Base-by-base conservation (phyloP, 2,113 vertebrate species). In the Thomomys bottae region DNA sequence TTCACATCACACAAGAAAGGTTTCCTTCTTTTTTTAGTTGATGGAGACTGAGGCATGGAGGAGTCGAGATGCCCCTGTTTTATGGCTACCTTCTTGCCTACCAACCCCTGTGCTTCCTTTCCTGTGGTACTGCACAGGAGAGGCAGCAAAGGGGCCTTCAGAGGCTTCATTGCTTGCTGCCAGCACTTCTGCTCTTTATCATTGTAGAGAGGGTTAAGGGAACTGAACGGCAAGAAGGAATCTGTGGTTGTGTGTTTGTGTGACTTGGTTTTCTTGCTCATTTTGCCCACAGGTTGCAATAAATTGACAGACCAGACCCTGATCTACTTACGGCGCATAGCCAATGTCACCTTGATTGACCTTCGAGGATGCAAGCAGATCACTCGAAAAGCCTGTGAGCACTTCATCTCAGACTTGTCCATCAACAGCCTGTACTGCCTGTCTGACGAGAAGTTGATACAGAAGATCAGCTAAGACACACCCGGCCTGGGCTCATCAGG, bases 381-480 rank as follows among this genome's bases (percentile, higher is more conserved):
- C 93, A 98, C 99, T 81, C 98, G 99, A 82, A 98, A 98, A 97
- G 99, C 99, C 94, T 99, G 99, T 9, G 99, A 99, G 98, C 98
- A 98, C 95, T 99, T 99, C 97, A 99, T 99, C 98, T 99, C 99
- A 30, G 99, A 99, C 98, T 98, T 99, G 97, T 99, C 99, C 24
- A 98, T 99, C 97, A 99, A 98, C 97, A 98, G 98, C 93, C 99
- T 99, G 97, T 99, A 99, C 98, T 99, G 99, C 98, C 98, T 99
- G 94, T 99, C 99, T 8, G 99, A 99, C n/a, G 99, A 99, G 97
- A 99, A 99, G 97, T 98, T 99, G 97, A 99, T 99, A 97, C 99
- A 99, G 98, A 98, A 99, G 98, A 99, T 99, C 98, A 99, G 99
- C 95, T 99, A 99, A 98, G 97, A 91, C 96, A 95, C 78, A 72